Percentiles rank a stretch among this genome's conserved stretches.
These are phyloP conservation scores for Alligator sinensis DNA, from an alignment of 2,113 vertebrate species.

Conservation along the genomic window DNA sequence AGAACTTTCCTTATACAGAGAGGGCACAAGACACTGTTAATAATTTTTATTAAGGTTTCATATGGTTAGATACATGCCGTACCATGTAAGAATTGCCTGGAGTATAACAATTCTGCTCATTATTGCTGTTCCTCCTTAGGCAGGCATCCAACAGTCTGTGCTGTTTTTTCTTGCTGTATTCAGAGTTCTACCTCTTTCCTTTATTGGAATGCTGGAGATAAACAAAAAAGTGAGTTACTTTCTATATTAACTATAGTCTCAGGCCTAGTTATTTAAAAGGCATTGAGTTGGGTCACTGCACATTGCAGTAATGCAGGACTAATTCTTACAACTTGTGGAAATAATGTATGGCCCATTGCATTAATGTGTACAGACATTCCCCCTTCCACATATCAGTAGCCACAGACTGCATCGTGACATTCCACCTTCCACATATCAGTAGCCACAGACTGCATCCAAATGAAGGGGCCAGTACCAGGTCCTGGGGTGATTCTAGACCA, in stretches of 20 bases:
- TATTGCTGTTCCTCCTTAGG: conserved; percentile 79
- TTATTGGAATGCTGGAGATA: conserved; percentile 92
- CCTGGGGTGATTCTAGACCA: too few species aligned
- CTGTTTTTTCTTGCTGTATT: conserved; percentile 92
- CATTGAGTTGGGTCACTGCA: neutral
- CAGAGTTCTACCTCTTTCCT: conserved; percentile 88
- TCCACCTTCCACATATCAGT: neutral
- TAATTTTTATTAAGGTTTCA: neutral
- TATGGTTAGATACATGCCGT: neutral
- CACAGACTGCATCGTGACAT: too few species aligned
- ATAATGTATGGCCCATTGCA: neutral
- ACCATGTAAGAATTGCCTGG: neutral
- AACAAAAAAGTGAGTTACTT: conserved; percentile 86
- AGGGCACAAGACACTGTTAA: neutral
- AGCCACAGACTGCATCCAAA: too few species aligned
- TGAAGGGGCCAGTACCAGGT: too few species aligned
- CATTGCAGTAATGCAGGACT: neutral
- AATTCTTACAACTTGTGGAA: neutral
- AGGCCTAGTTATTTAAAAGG: conserved; percentile 2
- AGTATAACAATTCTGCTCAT: neutral
- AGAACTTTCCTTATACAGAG: neutral
- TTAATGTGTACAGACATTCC: neutral
- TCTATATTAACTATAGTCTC: conserved; percentile 1
- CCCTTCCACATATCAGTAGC: too few species aligned
- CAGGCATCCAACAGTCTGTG: conserved; percentile 82